Evolutionary conservation across 2,797 vertebrate species (phyloP), one percentile per base, ranked within the genome.

Genomic region (Enteromius unitaeniatus): DNA sequence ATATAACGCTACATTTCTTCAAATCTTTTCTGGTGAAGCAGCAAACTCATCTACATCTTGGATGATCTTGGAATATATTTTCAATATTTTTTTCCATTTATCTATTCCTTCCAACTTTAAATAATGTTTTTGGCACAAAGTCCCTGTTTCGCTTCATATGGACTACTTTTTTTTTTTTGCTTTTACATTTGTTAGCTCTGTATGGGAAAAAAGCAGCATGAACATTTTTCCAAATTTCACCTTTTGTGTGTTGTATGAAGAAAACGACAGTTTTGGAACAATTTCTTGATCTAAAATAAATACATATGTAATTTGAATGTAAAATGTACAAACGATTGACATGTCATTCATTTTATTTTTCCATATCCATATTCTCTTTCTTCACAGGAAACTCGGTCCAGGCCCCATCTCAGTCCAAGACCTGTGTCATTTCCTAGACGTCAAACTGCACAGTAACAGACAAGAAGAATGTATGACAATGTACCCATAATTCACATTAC

Each of bases 381-480:
- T 34, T 76, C 21, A 17, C 91, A 90, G 92, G 87, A 85, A 88
- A 73, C 82, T 90, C 85, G 80, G 89, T 87, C 31, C 89, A 91
- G 65, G 74, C 77, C 7, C 72, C 91, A 2, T 17, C 86, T n/a
- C 86, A 94, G 40, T 94, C 95, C 45, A 95, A 95, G 92, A 95
- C 94, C 3, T 95, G 95, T 58, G 11, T 85, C 13, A 74, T 95
- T 84, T 92, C 91, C 88, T 95, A 91, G 84, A 89, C 37, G 47
- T 13, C 31, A 51, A 60, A 40, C 21, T 23, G 9, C 37, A 26
- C 8, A 77, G 28, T 26, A n/a, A 28, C 53, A 55, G 31, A 37
- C 13, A 34, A 17, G 28, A 21, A 23, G 42, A 53, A 77, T 77
- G 51, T 76, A 31, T 21, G 19, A 40, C 21, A 58, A 17, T 65